Evolutionary conservation across 2,797 vertebrate genomes (phyloP), one percentile per base, ranked within the genome.

Genomic region (Natrix natrix): DNA sequence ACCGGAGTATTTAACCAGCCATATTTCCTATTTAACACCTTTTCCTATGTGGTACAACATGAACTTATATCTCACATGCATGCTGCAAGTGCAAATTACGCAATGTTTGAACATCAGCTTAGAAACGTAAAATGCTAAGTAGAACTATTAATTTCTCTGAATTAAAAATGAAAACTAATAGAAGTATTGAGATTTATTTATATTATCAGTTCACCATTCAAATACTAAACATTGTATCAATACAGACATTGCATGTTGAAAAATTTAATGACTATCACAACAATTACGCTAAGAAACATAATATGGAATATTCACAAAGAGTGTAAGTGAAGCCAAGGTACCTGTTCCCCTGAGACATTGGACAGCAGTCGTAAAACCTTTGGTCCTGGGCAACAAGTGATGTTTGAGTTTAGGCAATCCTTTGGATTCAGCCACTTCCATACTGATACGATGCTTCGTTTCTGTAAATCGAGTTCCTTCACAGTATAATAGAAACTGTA

Each of bases 391-490:
- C 89, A 99, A 96, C 90, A 99, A 98, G 97, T 99, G 99, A 96
- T 99, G 98, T 96, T 99, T 99, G 95, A 99, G 98, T 91, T 98
- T 98, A 28, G 99, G 99, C 91, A 99, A 96, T 83, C 99, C 99
- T 98, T 99, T 99, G 93, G 98, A 98, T 93, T 99, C 98, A 0
- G 99, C 99, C 83, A 99, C 99, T 97, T 99, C 98, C 99, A 99
- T 99, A 89, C 99, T 99, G 98, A 99, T 98, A 28, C 99, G 98
- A 96, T 99, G 99, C 96, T 99, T 99, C 94, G 98, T 98, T 97
- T 99, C 98, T 0, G 99, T 99, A 94, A 99, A 99, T 95, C 99
- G 99, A 3, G 99, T 99, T 83, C 99, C 99, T 96, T 99, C 99
- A 11, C 99, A 99, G 96, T 99, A 99, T 95, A 99, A 97, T 90